Conservation (phyloP, 2,888 invertebrate genomes). For the Nymphalis urticae region DNA sequence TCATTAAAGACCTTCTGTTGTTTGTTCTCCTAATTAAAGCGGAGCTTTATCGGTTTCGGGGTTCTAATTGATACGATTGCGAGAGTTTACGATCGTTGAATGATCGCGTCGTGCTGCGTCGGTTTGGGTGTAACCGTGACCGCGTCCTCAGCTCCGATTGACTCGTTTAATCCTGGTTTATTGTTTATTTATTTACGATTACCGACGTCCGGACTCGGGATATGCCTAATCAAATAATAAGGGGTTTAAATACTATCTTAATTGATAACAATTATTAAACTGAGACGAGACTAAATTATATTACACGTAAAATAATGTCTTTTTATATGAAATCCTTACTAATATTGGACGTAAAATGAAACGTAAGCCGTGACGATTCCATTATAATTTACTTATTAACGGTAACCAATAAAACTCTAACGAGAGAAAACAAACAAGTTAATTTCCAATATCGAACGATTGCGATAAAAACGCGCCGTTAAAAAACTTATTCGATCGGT, state of each 20-base stretch:
- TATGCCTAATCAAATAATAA: constrained; percentile 8
- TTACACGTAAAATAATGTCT: not conserved
- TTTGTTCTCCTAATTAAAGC: constrained; percentile 80
- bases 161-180: constrained; percentile 77
- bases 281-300: not conserved
- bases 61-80: constrained; percentile 80
- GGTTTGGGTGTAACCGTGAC: constrained; percentile 74
- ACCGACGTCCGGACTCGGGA: constrained; percentile 26
- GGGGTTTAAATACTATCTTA: constrained; percentile 4
- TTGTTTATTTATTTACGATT: constrained; percentile 74
- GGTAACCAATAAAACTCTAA: constrained; percentile 49
- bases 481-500: constrained; percentile 55
- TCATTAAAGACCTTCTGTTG: constrained; percentile 80
- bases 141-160: constrained; percentile 75
- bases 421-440: constrained; percentile 45
- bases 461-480: constrained; percentile 49
- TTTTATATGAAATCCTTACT: not conserved
- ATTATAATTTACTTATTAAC: constrained; percentile 28
- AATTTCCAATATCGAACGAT: constrained; percentile 43
- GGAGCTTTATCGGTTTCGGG: constrained; percentile 73
- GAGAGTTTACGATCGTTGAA: constrained; percentile 78
- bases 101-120: constrained; percentile 62
- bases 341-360: not conserved
- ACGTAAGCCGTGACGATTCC: not conserved
- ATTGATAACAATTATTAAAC: not conserved